These are phyloP conservation scores for Podarcis lilfordi DNA, from an alignment of 2,797 vertebrate species.

Conservation along the genomic window DNA sequence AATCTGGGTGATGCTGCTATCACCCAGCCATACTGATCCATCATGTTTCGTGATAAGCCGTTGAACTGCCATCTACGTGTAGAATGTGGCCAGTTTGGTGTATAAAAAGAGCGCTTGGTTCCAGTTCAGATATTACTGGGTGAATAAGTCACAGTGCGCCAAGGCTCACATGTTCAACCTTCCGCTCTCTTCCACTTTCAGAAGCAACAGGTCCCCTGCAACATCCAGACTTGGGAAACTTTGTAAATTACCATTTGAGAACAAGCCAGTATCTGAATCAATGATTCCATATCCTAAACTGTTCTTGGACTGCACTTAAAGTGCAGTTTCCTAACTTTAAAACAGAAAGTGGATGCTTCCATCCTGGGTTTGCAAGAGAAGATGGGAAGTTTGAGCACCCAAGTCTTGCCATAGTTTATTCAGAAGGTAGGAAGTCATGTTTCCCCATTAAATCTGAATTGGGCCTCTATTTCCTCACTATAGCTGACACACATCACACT, in stretches of 20 bases:
- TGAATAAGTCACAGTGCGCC: background rate
- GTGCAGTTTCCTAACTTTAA: background rate
- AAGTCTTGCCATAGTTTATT: background rate
- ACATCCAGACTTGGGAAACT: background rate
- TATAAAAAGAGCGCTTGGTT: background rate
- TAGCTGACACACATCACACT: background rate
- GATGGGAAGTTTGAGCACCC: background rate
- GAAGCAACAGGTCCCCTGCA: background rate
- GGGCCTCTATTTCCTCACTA: background rate
- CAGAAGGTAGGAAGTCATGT: background rate
- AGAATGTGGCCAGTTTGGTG: too few species aligned
- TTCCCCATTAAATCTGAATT: background rate
- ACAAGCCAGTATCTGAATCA: background rate
- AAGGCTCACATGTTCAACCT: background rate
- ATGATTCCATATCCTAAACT: background rate
- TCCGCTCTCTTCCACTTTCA: background rate
- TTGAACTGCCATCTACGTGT: background rate
- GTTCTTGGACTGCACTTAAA: background rate
- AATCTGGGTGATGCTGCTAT: too few species aligned
- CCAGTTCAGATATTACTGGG: background rate
- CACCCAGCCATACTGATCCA: background rate
- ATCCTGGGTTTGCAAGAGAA: background rate
- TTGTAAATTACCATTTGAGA: background rate
- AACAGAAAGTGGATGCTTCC: background rate
- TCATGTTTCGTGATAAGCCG: background rate